Evolutionary conservation across 2,113 vertebrate species (phyloP).

Genomic region (Lophura nycthemera): DNA sequence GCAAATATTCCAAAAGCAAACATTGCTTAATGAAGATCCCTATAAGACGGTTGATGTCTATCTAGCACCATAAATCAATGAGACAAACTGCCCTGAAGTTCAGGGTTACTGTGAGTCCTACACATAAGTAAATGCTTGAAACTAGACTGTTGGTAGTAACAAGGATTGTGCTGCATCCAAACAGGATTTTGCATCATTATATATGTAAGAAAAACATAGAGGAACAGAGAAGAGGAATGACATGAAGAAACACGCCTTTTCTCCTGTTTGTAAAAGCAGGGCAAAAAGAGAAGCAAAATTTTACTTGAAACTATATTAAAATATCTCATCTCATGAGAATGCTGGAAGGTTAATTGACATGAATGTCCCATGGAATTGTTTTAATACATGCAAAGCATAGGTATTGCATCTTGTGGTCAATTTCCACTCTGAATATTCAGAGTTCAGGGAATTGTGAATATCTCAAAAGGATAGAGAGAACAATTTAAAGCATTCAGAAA

Average conservation of each 20-base stretch:
- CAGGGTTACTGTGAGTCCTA: not conserved
- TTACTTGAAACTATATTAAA: not conserved
- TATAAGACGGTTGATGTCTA: rapidly evolving
- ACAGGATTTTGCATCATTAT: not conserved
- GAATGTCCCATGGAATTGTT: not conserved
- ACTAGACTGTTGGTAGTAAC: not conserved
- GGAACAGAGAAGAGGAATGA: not conserved
- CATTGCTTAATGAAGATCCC: not conserved
- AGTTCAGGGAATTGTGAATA: not conserved
- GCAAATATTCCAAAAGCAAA: not conserved
- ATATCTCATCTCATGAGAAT: not conserved
- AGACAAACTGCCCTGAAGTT: rapidly evolving
- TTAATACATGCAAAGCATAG: not conserved
- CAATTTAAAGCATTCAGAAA: not conserved
- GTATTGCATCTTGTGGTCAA: not conserved
- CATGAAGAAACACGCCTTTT: not conserved
- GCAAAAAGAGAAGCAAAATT: not conserved
- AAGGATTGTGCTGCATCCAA: not conserved
- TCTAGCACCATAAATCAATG: not conserved
- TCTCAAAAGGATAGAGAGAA: not conserved
- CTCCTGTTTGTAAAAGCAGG: not conserved
- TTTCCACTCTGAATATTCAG: not conserved
- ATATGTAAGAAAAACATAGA: not conserved
- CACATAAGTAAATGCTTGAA: rapidly evolving
- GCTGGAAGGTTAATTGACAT: not conserved